A percentile compares a stretch with the other conserved stretches of the same genome.
phyloP scores from a whole-genome alignment of 2,888 invertebrate species.

The Acleris sparsana region DNA sequence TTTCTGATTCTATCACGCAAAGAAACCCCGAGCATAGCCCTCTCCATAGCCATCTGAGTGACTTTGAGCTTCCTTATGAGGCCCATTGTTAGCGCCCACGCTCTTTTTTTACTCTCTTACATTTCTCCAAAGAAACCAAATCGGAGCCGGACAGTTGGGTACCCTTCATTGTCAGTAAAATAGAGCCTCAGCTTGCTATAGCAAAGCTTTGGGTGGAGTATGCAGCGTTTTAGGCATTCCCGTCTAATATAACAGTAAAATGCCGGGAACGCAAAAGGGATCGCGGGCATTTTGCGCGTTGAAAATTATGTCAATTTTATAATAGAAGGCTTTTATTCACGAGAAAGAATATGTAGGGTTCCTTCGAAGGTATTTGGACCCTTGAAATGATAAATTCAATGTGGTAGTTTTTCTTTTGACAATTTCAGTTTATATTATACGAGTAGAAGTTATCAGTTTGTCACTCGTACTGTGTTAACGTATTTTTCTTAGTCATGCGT shows the following conservation, averaged over 20 bases:
- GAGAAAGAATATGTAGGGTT: conserved; percentile 23
- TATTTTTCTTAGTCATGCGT: no score
- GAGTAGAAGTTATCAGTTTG: no score
- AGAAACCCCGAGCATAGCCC: no score
- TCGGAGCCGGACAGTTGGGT: no score
- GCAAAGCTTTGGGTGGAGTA: conserved; percentile 4
- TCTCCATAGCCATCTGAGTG: no score
- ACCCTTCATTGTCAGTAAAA: no score
- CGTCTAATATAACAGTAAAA: conserved; percentile 51
- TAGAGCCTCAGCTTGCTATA: not conserved
- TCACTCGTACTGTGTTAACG: no score
- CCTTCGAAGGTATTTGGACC: conserved; percentile 9
- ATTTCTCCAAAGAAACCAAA: no score
- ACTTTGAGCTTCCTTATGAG: no score
- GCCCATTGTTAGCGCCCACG: no score
- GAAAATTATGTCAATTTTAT: conserved; percentile 59
- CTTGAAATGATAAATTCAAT: not conserved
- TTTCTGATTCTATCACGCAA: no score
- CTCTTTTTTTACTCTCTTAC: no score
- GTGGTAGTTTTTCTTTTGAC: not conserved
- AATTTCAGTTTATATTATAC: not conserved
- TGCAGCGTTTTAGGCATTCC: not conserved
- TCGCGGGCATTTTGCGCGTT: conserved; percentile 53
- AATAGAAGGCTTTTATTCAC: conserved; percentile 45
- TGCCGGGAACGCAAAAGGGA: conserved; percentile 54